These are phyloP conservation scores for Catostylus mosaicus DNA, from an alignment of 30 jellyfish, hydroid and myxozoan genomes.

Conservation along the genomic window DNA sequence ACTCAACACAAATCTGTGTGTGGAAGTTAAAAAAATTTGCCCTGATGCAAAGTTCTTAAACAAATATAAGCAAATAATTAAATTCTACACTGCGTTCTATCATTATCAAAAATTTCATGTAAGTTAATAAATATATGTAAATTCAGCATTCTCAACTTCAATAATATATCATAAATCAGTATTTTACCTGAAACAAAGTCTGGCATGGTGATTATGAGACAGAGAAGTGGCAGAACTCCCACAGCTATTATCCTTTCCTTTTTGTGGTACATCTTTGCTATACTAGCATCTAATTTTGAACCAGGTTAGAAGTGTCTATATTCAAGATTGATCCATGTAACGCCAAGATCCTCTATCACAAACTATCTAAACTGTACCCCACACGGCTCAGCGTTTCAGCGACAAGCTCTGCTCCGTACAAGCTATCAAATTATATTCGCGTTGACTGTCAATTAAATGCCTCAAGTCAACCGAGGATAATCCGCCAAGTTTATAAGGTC, in stretches of 20 bases:
- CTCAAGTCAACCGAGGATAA: slow-evolving; percentile 41
- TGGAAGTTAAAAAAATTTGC: too few species aligned
- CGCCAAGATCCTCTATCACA: neutral
- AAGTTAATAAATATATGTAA: too few species aligned
- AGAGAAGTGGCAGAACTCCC: neutral
- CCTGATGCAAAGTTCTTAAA: too few species aligned
- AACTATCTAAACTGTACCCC: neutral
- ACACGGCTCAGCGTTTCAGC: neutral
- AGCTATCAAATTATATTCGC: neutral
- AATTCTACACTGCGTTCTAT: too few species aligned
- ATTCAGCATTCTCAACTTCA: too few species aligned
- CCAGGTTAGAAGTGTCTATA: neutral
- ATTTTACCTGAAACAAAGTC: neutral
- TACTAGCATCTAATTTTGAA: neutral
- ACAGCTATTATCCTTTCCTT: neutral
- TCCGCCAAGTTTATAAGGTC: slow-evolving; percentile 30
- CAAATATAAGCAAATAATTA: too few species aligned
- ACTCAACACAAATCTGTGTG: too few species aligned
- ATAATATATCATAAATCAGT: neutral
- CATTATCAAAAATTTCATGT: too few species aligned
- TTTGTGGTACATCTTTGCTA: neutral
- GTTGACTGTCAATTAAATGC: slow-evolving; percentile 2
- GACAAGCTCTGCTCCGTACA: neutral
- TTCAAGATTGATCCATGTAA: neutral
- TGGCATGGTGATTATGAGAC: neutral